Conservation (phyloP, 2,888 invertebrate species). For the Thyatira batis region DNA sequence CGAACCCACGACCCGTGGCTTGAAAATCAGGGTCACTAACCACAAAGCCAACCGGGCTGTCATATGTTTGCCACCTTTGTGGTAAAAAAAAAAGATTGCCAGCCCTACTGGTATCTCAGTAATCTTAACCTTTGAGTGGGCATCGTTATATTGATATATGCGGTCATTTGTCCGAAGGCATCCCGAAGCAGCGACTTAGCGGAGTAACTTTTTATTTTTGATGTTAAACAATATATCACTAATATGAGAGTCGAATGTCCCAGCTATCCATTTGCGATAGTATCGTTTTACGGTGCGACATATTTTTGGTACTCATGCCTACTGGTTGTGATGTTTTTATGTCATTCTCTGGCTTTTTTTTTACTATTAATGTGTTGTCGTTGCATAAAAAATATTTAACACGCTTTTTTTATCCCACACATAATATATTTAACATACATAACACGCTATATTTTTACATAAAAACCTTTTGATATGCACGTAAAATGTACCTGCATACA, state of each 20-base stretch:
- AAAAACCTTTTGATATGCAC: no score
- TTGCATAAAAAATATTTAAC: no score
- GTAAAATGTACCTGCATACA: no score
- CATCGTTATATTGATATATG: conserved; percentile 60
- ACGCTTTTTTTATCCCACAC: no score
- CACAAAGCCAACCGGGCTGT: no score
- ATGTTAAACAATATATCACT: conserved; percentile 52
- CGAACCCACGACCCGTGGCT: no score
- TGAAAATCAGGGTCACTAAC: no score
- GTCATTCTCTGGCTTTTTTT: conserved; percentile 8
- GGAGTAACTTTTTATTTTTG: conserved; percentile 56
- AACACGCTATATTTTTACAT: no score
- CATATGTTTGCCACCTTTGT: background rate
- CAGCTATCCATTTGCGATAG: conserved; percentile 29
- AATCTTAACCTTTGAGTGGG: conserved; percentile 50
- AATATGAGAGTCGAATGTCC: conserved; percentile 41
- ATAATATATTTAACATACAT: no score
- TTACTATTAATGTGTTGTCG: conserved; percentile 7
- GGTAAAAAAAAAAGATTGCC: background rate
- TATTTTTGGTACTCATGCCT: no score
- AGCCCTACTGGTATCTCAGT: conserved; percentile 28
- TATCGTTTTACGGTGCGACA: conserved; percentile 24
- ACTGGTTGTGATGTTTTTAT: conserved; percentile 1
- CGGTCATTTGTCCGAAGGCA: conserved; percentile 39
- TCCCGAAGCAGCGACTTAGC: conserved; percentile 41